Evolutionary conservation across 1,140 invertebrate species (phyloP).

Genomic region (Pogonus chalceus): DNA sequence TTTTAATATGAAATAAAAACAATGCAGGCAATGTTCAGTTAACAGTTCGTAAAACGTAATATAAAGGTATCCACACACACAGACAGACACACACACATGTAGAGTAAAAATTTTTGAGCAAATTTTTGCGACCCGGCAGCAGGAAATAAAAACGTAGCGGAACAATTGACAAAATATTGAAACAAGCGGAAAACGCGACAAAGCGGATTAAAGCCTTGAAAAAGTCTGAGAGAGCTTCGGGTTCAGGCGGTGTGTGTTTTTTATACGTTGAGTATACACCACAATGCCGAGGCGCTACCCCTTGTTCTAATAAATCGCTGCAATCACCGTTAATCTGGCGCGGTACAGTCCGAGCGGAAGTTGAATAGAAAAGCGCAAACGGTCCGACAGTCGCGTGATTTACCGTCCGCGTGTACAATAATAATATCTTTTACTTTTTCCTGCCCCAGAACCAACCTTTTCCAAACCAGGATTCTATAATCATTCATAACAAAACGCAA

Average conservation of each 20-base stretch:
- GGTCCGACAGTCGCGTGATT: neutral
- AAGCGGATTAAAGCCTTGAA: conserved; percentile 6
- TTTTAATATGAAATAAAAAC: no score
- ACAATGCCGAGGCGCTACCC: neutral
- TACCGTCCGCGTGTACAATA: neutral
- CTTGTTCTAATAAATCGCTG: conserved; percentile 2
- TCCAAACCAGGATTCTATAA: no score
- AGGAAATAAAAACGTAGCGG: neutral
- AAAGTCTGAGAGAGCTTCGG: neutral
- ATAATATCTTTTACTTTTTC: conserved; percentile 1
- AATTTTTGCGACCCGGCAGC: neutral
- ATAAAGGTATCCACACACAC: no score
- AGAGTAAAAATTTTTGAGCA: neutral
- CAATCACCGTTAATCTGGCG: conserved; percentile 4
- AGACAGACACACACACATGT: no score
- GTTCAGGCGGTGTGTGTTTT: neutral
- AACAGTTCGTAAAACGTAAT: no score
- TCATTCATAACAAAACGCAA: no score
- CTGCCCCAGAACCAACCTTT: no score
- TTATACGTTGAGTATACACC: neutral
- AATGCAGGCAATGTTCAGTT: no score
- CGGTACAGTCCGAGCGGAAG: conserved; percentile 2
- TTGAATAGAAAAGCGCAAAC: conserved; percentile 3
- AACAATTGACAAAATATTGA: conserved; percentile 7
- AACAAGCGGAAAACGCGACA: neutral